Conservation (phyloP, 53 echinoderm and acorn worm genomes). For the Henricia sp. region DNA sequence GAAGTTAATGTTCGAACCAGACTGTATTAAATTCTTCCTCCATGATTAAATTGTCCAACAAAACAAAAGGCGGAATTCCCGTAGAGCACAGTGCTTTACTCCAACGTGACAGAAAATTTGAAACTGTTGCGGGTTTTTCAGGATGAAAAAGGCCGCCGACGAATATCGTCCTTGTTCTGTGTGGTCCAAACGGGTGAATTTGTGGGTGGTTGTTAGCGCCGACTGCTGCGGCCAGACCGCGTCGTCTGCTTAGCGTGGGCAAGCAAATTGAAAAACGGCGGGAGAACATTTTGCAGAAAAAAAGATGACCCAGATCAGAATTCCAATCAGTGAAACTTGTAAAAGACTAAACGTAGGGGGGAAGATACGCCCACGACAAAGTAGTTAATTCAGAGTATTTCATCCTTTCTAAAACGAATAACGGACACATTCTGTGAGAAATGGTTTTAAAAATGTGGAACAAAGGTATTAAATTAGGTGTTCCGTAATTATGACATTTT, state of each 20-base stretch:
- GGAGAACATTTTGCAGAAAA: constrained; percentile 29
- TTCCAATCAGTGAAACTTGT: no score
- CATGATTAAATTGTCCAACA: not conserved
- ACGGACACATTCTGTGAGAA: no score
- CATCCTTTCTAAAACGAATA: no score
- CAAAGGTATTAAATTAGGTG: no score
- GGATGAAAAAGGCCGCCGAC: constrained; percentile 47
- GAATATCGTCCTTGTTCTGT: constrained; percentile 37
- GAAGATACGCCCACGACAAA: no score
- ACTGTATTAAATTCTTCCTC: not conserved
- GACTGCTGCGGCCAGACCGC: constrained; percentile 14
- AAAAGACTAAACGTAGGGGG: no score
- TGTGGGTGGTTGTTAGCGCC: constrained; percentile 33
- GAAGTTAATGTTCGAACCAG: not conserved
- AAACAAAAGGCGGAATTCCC: no score
- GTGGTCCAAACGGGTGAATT: constrained; percentile 9
- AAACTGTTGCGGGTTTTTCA: constrained; percentile 53
- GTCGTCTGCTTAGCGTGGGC: constrained; percentile 45
- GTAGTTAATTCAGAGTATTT: no score
- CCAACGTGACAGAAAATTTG: constrained; percentile 35
- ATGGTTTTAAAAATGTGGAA: no score
- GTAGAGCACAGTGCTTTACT: constrained; percentile 16
- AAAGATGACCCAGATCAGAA: constrained; percentile 44
- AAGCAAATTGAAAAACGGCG: constrained; percentile 34
- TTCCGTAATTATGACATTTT: no score